Evolutionary conservation across 1,140 invertebrate species (phyloP), one percentile per base, ranked within the genome.

Genomic region (Dendroctonus ponderosae): DNA sequence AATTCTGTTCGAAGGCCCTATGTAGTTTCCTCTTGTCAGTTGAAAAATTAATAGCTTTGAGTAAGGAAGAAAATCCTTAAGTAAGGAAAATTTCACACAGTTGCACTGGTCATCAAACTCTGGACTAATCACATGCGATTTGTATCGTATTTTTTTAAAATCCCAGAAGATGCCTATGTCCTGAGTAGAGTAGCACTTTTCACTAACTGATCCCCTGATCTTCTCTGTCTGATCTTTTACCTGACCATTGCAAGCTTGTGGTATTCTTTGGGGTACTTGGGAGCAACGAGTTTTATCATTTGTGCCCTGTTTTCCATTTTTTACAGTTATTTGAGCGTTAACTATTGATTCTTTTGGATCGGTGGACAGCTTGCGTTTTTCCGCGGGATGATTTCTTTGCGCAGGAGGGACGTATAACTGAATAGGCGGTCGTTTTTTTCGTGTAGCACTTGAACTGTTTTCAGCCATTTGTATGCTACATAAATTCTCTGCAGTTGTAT

Each of bases 381-480:
- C 26, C 26, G 26, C 26, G 26, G 26, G 3, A 26, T 3, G 60
- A 52, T 49, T 70, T 64, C 75, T 71, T 68, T 75, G 74, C n/a
- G 75, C 75, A 38, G 75, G 75, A 38, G 75, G 75, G 53, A 76
- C 64, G 65, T 76, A 76, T 9, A 74, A 62, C 62, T 74, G 71
- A 46, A 72, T 63, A 70, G 71, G 68, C 5, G 71, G 71, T 43
- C 73, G 68, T 58, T 70, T 74, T 53, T 67, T 72, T 42, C 56
- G 67, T 53, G 59, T 60, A 39, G 57, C 59, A 57, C 26, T 51
- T 26, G 58, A 40, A 11, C 8, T 26, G 44, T 46, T 62, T 66
- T 74, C 72, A 43, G 58, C 54, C 72, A 71, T 71, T 51, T 41
- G 46, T 41, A 66, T 49, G 14, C 37, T 66, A 51, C 43, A 53